A percentile compares a stretch with the other conserved stretches of the same genome.
Conservation (phyloP, 1,140 invertebrate genomes). For the Cataglyphis hispanica region DNA sequence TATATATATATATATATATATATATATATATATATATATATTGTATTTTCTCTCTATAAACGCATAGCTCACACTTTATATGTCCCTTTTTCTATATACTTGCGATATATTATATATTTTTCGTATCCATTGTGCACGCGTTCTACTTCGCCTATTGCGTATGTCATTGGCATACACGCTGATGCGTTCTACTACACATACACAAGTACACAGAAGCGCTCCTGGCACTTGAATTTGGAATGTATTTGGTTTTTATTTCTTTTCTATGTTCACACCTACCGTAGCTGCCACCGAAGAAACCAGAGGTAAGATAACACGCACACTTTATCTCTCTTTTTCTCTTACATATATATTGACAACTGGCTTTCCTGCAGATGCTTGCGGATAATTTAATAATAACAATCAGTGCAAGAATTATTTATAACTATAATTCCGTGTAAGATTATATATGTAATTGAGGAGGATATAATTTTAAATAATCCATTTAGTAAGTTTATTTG, state of each 20-base stretch:
- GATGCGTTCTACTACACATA: conserved; percentile 32
- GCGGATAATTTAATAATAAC: conserved; percentile 44
- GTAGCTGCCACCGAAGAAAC: conserved; percentile 93
- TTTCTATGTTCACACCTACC: conserved; percentile 88
- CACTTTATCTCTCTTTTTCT: conserved; percentile 67
- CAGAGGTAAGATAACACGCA: conserved; percentile 90
- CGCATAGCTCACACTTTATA: conserved; percentile 57
- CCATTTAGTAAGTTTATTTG: neutral
- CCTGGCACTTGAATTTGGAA: conserved; percentile 79
- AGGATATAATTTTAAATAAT: neutral
- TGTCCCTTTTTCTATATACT: conserved; percentile 55
- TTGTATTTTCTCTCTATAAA: conserved; percentile 37
- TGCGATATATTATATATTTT: conserved; percentile 55
- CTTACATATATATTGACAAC: conserved; percentile 55
- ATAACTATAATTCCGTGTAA: neutral
- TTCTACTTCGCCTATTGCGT: conserved; percentile 66
- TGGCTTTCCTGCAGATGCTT: conserved; percentile 27
- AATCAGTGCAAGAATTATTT: conserved; percentile 15
- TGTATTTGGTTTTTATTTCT: conserved; percentile 85
- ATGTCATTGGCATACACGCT: conserved; percentile 68
- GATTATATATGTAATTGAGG: neutral
- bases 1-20: too few species aligned
- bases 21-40: neutral
- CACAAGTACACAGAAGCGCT: conserved; percentile 26
- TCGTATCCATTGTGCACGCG: conserved; percentile 64